Evolutionary conservation across 2,888 invertebrate species (phyloP).

Genomic region (Resseliella maxima): DNA sequence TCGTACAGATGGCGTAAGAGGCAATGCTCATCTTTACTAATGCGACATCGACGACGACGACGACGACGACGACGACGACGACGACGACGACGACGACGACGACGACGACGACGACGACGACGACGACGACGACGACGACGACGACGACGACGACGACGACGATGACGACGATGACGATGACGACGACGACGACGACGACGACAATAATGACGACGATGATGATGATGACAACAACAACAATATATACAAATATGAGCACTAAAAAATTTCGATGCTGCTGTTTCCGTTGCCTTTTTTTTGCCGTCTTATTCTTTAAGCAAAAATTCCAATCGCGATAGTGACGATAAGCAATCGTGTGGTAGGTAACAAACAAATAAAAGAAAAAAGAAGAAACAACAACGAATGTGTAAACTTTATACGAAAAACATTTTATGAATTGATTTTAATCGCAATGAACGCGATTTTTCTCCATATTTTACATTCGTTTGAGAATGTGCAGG

Average conservation of each 20-base stretch:
- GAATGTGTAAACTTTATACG: not conserved
- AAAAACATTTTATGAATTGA: not conserved
- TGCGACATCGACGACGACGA: not conserved
- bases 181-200: not conserved
- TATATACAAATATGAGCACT: constrained; percentile 24
- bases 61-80: not conserved
- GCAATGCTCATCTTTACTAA: no score
- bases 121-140: not conserved
- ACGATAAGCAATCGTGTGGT: constrained; percentile 26
- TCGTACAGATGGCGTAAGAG: no score
- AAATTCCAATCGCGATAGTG: constrained; percentile 30
- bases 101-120: not conserved
- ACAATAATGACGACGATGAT: not conserved
- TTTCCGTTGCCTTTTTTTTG: not conserved
- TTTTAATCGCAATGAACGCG: constrained; percentile 13
- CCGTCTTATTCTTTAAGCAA: constrained; percentile 24
- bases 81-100: not conserved
- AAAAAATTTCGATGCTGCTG: constrained; percentile 9
- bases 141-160: not conserved
- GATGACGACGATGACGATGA: no score
- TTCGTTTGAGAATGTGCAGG: not conserved
- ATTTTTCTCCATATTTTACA: constrained; percentile 32
- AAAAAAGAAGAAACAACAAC: not conserved
- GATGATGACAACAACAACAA: constrained; percentile 13
- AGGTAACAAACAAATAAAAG: no score